phyloP scores from a whole-genome alignment of 2,888 invertebrate genomes.

The Laothoe populi region DNA sequence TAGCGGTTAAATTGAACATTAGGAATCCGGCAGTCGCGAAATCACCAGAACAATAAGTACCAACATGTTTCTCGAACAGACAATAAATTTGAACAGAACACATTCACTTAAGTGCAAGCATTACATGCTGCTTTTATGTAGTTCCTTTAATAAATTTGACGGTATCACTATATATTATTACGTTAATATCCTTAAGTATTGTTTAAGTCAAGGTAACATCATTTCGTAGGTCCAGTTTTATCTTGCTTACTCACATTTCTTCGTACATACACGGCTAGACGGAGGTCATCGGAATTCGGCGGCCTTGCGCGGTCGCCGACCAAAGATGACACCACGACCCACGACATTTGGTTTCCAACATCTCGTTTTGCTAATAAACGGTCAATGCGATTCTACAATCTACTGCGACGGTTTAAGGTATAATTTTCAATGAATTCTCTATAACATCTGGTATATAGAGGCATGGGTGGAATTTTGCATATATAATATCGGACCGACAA shows the following conservation, averaged over 20 bases:
- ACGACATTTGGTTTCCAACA: slow-evolving; percentile 62
- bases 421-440: slow-evolving; percentile 37
- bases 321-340: slow-evolving; percentile 68
- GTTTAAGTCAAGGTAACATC: slow-evolving; percentile 26
- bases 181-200: slow-evolving; percentile 26
- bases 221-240: slow-evolving; percentile 34
- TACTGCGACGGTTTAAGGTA: slow-evolving; percentile 40
- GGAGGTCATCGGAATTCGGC: slow-evolving; percentile 79
- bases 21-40: slow-evolving; percentile 16
- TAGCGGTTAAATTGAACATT: not conserved
- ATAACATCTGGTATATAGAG: slow-evolving; percentile 37
- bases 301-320: slow-evolving; percentile 83
- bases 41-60: not conserved
- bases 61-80: not conserved
- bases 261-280: slow-evolving; percentile 49
- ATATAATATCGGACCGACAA: slow-evolving; percentile 41
- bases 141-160: slow-evolving; percentile 29
- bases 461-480: slow-evolving; percentile 41
- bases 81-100: slow-evolving; percentile 16
- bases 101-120: slow-evolving; percentile 1
- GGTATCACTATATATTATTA: slow-evolving; percentile 41
- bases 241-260: slow-evolving; percentile 49
- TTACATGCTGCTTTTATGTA: slow-evolving; percentile 15
- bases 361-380: slow-evolving; percentile 45
- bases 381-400: slow-evolving; percentile 37